These are phyloP conservation scores for Osmoderma eremita DNA, from an alignment of 2,888 invertebrate species.

Conservation along the genomic window DNA sequence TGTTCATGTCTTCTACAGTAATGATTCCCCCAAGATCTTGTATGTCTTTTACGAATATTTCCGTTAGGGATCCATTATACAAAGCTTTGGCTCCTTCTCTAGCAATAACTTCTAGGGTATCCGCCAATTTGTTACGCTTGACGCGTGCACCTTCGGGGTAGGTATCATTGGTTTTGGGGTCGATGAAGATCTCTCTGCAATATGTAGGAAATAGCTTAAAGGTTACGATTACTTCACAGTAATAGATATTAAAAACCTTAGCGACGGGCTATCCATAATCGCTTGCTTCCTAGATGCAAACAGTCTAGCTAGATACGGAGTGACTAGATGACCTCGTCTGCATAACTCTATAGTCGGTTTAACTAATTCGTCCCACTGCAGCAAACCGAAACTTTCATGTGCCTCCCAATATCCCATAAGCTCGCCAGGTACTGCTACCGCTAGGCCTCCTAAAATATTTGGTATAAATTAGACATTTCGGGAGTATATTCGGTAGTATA, in stretches of 20 bases:
- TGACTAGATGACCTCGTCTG: conserved; percentile 76
- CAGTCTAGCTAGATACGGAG: conserved; percentile 58
- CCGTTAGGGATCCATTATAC: conserved; percentile 68
- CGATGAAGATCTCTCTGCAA: conserved; percentile 58
- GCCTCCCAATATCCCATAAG: conserved; percentile 84
- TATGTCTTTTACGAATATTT: conserved; percentile 59
- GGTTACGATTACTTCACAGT: not conserved
- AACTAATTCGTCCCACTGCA: conserved; percentile 83
- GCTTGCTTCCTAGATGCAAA: conserved; percentile 44
- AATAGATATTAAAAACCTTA: conserved; percentile 60
- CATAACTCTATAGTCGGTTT: conserved; percentile 82
- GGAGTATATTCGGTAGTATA: not conserved
- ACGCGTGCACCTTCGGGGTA: conserved; percentile 62
- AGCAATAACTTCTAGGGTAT: conserved; percentile 67
- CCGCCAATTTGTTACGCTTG: conserved; percentile 64
- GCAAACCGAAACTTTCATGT: conserved; percentile 76
- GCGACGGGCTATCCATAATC: conserved; percentile 47
- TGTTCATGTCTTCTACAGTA: conserved; percentile 77
- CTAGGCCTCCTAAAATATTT: conserved; percentile 68
- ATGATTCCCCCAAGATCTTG: conserved; percentile 76
- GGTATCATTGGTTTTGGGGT: conserved; percentile 60
- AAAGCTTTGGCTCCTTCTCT: conserved; percentile 67
- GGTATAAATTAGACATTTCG: not conserved
- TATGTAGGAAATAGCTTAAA: not conserved
- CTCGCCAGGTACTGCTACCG: conserved; percentile 92